A percentile compares a stretch with the other conserved stretches of the same genome.
Evolutionary conservation across 2,797 vertebrate species (phyloP).

Genomic region (Macropodus opercularis): DNA sequence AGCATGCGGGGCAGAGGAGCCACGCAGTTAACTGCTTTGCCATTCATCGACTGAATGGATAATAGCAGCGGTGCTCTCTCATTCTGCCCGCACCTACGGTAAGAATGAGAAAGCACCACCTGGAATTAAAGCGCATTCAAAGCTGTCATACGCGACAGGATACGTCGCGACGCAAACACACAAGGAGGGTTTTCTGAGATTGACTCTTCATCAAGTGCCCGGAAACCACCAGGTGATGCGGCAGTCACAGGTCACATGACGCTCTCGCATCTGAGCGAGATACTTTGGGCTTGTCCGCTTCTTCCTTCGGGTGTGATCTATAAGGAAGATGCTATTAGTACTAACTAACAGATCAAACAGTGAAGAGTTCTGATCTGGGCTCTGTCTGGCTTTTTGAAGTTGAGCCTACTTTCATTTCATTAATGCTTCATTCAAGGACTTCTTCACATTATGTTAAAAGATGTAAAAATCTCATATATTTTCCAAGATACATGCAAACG

Average conservation of each 20-base stretch:
- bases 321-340: neutral
- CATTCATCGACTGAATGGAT: constrained; percentile 57
- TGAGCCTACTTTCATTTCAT: neutral
- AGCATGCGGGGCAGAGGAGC: constrained; percentile 61
- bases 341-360: neutral
- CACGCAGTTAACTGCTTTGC: constrained; percentile 70
- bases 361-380: neutral
- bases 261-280: neutral
- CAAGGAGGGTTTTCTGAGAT: neutral
- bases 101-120: constrained; percentile 20
- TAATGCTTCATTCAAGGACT: neutral
- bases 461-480: too few species aligned
- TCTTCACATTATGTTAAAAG: too few species aligned
- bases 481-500: neutral
- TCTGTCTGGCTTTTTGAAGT: neutral
- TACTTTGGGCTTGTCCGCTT: neutral
- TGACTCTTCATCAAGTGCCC: neutral
- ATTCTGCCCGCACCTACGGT: constrained; percentile 37
- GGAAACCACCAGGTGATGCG: neutral
- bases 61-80: constrained; percentile 34
- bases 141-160: neutral
- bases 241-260: neutral
- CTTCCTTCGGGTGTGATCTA: neutral
- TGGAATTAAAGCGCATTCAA: constrained; percentile 23
- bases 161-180: neutral